A percentile compares a stretch with the other conserved stretches of the same genome.
Evolutionary conservation across 2,888 invertebrate species (phyloP).

Genomic region (Scotopteryx bipunctaria): DNA sequence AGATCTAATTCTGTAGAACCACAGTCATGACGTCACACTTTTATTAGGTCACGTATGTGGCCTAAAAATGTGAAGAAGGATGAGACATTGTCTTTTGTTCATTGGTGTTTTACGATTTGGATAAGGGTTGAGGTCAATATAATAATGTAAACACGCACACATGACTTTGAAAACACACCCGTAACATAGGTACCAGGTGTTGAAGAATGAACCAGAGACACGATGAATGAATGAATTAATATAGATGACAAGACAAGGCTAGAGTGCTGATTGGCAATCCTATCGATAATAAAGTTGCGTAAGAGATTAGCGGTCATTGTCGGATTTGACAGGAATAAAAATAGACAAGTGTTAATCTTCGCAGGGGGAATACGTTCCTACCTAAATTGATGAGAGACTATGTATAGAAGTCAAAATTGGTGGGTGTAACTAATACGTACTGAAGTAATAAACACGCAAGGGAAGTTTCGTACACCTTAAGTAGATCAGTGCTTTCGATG

Average conservation of each 20-base stretch:
- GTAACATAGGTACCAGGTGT: not conserved
- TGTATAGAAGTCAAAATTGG: no score
- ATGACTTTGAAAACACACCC: not conserved
- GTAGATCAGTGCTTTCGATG: no score
- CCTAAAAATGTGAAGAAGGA: not conserved
- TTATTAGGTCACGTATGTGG: not conserved
- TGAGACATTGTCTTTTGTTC: not conserved
- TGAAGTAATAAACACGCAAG: no score
- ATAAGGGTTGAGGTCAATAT: not conserved
- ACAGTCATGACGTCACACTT: conserved; percentile 4
- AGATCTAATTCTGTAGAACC: conserved; percentile 37
- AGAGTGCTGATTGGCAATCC: conserved; percentile 41
- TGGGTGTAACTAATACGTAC: no score
- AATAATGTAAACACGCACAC: no score
- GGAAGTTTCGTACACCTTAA: no score
- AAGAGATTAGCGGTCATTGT: conserved; percentile 19
- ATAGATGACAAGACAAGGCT: conserved; percentile 33
- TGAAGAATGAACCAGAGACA: not conserved
- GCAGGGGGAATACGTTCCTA: no score
- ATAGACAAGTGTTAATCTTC: not conserved
- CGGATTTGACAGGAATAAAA: conserved; percentile 10
- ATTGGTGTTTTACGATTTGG: not conserved
- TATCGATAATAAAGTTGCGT: conserved; percentile 28
- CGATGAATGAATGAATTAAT: not conserved
- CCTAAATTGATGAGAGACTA: no score